Conservation (phyloP, 35 echinoderm and acorn worm species). For the Strongylocentrotus purpuratus region DNA sequence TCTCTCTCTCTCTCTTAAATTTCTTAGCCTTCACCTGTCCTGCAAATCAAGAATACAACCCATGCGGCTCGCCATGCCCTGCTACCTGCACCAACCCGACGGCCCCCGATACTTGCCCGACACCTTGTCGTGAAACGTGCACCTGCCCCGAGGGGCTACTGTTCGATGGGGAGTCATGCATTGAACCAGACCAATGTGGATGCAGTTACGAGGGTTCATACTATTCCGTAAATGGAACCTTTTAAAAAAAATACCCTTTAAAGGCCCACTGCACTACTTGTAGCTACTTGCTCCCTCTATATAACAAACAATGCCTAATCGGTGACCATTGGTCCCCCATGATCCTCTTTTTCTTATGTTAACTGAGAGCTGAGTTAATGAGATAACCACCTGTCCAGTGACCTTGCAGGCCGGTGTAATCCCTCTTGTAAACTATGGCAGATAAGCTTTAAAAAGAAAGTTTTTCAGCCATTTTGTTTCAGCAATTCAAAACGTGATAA, state of each 20-base stretch:
- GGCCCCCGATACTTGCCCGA: neutral
- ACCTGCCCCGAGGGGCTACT: slow-evolving; percentile 15
- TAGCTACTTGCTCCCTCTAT: too few species aligned
- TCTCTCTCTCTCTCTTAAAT: neutral
- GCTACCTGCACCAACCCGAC: slow-evolving; percentile 46
- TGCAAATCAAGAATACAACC: slow-evolving; percentile 50
- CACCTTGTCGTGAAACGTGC: neutral
- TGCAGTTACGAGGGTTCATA: slow-evolving; percentile 41
- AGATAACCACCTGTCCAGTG: too few species aligned
- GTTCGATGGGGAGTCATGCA: slow-evolving; percentile 68
- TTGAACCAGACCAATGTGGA: slow-evolving; percentile 65
- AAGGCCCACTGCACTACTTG: too few species aligned
- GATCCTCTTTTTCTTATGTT: too few species aligned
- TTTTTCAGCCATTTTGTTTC: too few species aligned
- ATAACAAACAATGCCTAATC: too few species aligned
- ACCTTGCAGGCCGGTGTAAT: too few species aligned
- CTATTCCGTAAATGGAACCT: neutral
- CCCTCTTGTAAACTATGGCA: too few species aligned
- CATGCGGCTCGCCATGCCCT: slow-evolving; percentile 62
- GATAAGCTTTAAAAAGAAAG: too few species aligned
- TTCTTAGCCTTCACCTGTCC: slow-evolving; percentile 67
- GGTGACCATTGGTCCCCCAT: too few species aligned
- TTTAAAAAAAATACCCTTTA: neutral
- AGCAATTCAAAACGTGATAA: too few species aligned
- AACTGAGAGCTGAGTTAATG: too few species aligned